A percentile compares a stretch with the other conserved stretches of the same genome.
Evolutionary conservation across 1,140 invertebrate genomes (phyloP).

Genomic region (Coelopa frigida): DNA sequence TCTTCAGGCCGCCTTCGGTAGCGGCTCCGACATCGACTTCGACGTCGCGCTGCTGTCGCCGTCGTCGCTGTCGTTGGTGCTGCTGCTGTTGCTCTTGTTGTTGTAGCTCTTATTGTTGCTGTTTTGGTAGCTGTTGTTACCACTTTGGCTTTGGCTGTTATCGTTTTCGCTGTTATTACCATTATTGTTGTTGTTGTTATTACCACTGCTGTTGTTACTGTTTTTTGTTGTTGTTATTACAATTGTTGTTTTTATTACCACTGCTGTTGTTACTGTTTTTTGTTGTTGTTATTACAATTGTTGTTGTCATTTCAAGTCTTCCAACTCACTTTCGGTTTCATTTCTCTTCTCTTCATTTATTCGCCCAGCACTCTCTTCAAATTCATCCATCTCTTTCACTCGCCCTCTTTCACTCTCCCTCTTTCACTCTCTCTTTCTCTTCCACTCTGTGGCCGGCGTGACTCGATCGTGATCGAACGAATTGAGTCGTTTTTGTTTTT

Average conservation of each 20-base stretch:
- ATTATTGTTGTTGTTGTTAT: slow-evolving; percentile 4
- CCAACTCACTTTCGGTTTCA: neutral
- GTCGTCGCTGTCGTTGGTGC: slow-evolving; percentile 25
- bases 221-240: neutral
- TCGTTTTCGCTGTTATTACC: neutral
- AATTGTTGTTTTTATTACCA: neutral
- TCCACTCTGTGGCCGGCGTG: no score
- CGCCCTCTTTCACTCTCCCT: neutral
- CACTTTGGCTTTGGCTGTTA: neutral
- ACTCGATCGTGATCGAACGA: no score
- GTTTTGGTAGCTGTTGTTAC: neutral
- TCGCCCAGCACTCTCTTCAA: neutral
- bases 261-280: neutral
- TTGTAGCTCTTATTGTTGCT: slow-evolving; percentile 1
- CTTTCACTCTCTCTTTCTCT: neutral
- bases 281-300: slow-evolving; percentile 1
- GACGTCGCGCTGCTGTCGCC: neutral
- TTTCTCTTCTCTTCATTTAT: neutral
- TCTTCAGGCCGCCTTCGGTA: neutral
- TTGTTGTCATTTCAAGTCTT: slow-evolving; percentile 4
- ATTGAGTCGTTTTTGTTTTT: no score
- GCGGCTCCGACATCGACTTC: neutral
- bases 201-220: slow-evolving; percentile 5
- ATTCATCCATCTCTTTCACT: no score
- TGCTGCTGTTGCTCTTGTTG: slow-evolving; percentile 21